These are phyloP conservation scores for Acanthosepion esculentum DNA, from an alignment of 2,888 invertebrate species.

Conservation along the genomic window DNA sequence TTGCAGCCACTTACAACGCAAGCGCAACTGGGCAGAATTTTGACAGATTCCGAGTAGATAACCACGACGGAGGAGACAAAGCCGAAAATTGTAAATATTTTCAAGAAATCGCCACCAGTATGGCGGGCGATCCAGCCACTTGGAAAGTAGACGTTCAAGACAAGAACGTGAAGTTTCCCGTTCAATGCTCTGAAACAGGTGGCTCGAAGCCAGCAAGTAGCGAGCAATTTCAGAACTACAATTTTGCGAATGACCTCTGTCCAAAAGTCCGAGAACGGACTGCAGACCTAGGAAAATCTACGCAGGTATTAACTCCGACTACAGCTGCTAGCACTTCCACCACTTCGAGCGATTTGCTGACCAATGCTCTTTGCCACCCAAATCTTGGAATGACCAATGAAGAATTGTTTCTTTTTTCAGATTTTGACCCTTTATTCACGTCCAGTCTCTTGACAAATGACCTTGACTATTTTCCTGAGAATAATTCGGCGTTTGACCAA, in stretches of 20 bases:
- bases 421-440: constrained; percentile 24
- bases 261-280: background rate
- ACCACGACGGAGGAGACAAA: background rate
- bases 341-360: background rate
- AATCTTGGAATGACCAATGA: background rate
- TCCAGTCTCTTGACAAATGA: constrained; percentile 37
- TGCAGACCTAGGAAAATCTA: background rate
- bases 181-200: background rate
- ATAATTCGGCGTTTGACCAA: background rate
- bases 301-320: background rate
- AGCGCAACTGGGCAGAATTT: background rate
- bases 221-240: background rate
- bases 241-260: background rate
- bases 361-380: background rate
- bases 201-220: background rate
- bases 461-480: background rate
- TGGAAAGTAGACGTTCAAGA: background rate
- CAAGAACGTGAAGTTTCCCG: background rate
- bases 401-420: constrained; percentile 25
- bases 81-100: background rate
- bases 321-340: background rate
- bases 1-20: background rate
- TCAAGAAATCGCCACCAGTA: background rate
- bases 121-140: background rate
- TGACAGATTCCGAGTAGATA: background rate